phyloP scores from a whole-genome alignment of 2,888 invertebrate genomes.

The Drosophila lutescens region DNA sequence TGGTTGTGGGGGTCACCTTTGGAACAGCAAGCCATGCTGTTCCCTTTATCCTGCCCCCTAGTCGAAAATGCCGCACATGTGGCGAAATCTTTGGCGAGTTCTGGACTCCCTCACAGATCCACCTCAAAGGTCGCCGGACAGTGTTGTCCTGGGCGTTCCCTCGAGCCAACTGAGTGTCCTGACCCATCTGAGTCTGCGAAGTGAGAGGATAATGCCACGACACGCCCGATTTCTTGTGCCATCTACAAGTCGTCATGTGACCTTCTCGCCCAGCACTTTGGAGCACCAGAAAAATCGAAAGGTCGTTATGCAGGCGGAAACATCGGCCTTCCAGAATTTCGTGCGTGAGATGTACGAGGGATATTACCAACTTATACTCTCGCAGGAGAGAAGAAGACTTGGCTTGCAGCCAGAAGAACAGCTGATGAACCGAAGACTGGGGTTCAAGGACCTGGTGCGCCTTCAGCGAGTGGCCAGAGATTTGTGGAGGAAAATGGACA shows the following conservation, averaged over 20 bases:
- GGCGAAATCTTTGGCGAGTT: constrained; percentile 1
- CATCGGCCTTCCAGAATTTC: constrained; percentile 28
- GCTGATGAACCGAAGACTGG: constrained; percentile 3
- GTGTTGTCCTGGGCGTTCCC: no score
- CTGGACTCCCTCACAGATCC: background rate
- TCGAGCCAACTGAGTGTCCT: background rate
- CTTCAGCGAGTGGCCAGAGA: constrained; percentile 23
- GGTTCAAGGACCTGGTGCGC: constrained; percentile 5
- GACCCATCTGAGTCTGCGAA: background rate
- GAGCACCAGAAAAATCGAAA: constrained; percentile 5
- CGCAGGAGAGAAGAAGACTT: background rate
- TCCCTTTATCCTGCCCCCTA: background rate
- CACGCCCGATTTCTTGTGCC: background rate
- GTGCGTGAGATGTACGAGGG: constrained; percentile 24
- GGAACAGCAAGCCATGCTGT: constrained; percentile 9
- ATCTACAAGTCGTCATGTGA: constrained; percentile 12
- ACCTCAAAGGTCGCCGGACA: background rate
- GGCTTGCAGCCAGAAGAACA: background rate
- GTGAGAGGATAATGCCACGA: background rate
- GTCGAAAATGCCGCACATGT: background rate
- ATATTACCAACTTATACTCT: constrained; percentile 5
- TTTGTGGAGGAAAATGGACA: constrained; percentile 20
- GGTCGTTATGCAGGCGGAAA: constrained; percentile 6
- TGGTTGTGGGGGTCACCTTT: background rate
- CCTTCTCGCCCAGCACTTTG: constrained; percentile 31